Conservation (phyloP, 2,888 invertebrate genomes). For the Cryptus armator region DNA sequence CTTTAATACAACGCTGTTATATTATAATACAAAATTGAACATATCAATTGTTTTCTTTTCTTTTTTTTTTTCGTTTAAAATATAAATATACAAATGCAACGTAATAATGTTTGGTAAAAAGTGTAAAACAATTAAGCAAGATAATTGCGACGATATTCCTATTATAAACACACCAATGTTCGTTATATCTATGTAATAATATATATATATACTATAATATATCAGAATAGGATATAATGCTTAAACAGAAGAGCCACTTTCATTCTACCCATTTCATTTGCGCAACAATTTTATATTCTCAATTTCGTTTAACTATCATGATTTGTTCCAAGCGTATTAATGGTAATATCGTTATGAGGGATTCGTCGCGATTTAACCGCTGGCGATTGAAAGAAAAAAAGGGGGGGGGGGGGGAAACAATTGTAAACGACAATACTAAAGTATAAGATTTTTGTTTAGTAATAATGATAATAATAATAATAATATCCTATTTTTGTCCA, state of each 20-base stretch:
- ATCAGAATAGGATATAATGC: conserved; percentile 72
- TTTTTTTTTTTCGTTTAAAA: conserved; percentile 72
- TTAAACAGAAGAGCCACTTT: conserved; percentile 75
- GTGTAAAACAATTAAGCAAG: conserved; percentile 69
- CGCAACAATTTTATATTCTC: conserved; percentile 78
- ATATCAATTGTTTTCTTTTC: conserved; percentile 78
- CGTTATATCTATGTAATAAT: conserved; percentile 59
- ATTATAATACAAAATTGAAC: conserved; percentile 82
- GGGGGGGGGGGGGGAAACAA: too few species aligned
- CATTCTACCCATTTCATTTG: conserved; percentile 72
- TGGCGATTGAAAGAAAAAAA: conserved; percentile 23
- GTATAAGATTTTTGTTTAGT: conserved; percentile 65
- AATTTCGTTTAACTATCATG: conserved; percentile 73
- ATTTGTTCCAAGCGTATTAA: conserved; percentile 54
- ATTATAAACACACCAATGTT: conserved; percentile 68
- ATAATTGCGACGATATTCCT: conserved; percentile 66
- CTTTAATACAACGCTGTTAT: conserved; percentile 78
- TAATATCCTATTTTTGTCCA: conserved; percentile 72
- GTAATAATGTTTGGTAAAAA: conserved; percentile 75
- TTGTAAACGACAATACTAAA: conserved; percentile 73
- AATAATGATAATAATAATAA: conserved; percentile 65
- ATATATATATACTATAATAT: conserved; percentile 65
- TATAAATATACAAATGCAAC: conserved; percentile 82
- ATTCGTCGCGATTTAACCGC: conserved; percentile 27
- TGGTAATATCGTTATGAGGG: conserved; percentile 45